These are phyloP conservation scores for Steinernema carpocapsae DNA, from an alignment of 2,888 invertebrate species.

Conservation along the genomic window DNA sequence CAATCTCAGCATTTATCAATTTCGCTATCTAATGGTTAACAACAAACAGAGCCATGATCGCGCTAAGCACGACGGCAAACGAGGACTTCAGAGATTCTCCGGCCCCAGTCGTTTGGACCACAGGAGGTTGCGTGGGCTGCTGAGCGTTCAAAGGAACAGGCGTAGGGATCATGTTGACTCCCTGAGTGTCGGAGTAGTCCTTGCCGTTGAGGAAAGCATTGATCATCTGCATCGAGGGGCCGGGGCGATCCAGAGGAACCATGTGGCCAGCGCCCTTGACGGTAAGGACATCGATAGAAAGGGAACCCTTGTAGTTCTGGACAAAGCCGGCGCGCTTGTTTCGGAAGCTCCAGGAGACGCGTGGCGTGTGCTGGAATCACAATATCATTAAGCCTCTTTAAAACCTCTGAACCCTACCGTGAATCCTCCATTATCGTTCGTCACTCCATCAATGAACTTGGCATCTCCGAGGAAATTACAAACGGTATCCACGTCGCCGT, in stretches of 20 bases:
- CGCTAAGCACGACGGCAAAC: too few species aligned
- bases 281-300: conserved; percentile 58
- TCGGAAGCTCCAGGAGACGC: conserved; percentile 40
- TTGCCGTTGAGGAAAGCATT: conserved; percentile 42
- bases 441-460: conserved; percentile 58
- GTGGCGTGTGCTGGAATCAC: not conserved
- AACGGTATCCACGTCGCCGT: conserved; percentile 61
- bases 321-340: conserved; percentile 58
- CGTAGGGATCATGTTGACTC: conserved; percentile 4
- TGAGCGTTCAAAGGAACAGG: not conserved
- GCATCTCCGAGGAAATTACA: conserved; percentile 64
- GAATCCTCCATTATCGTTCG: conserved; percentile 41
- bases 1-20: too few species aligned
- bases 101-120: too few species aligned
- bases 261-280: conserved; percentile 54
- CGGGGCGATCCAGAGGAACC: conserved; percentile 41
- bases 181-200: conserved; percentile 32
- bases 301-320: conserved; percentile 51
- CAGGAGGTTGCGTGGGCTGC: too few species aligned
- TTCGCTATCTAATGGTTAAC: too few species aligned
- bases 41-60: too few species aligned
- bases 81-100: too few species aligned
- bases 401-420: too few species aligned
- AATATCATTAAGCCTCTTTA: too few species aligned
- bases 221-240: conserved; percentile 47